Percentiles rank a stretch among this genome's conserved stretches.
These are phyloP conservation scores for Magallana gigas DNA, from an alignment of 1,140 invertebrate species.

Conservation along the genomic window DNA sequence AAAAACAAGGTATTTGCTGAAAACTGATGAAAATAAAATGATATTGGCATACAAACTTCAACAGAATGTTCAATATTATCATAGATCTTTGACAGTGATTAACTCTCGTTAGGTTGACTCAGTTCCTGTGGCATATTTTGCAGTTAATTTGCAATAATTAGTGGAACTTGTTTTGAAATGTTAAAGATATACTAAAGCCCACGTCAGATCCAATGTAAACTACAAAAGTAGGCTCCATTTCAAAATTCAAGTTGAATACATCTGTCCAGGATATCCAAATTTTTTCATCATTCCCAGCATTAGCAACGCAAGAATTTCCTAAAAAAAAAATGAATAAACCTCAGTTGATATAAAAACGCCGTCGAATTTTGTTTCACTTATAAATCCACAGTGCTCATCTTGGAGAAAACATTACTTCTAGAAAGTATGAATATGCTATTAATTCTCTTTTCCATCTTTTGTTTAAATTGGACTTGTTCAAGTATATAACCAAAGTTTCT, in stretches of 20 bases:
- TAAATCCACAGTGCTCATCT: too few species aligned
- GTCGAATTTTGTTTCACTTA: too few species aligned
- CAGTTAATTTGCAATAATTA: not conserved
- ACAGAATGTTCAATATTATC: too few species aligned
- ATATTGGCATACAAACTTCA: too few species aligned
- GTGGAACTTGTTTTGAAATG: not conserved
- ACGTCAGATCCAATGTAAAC: constrained; percentile 1
- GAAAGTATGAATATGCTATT: too few species aligned
- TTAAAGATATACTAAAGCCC: not conserved
- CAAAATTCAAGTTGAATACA: constrained; percentile 4
- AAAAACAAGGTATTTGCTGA: too few species aligned
- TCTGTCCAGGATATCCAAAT: constrained; percentile 28
- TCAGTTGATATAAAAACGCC: too few species aligned
- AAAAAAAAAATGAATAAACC: not conserved
- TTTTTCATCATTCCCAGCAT: not conserved
- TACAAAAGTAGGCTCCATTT: not conserved
- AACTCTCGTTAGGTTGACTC: not conserved
- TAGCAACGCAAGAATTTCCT: not conserved
- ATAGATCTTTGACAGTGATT: not conserved
- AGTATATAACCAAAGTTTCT: too few species aligned
- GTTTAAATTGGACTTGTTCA: too few species aligned
- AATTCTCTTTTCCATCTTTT: too few species aligned
- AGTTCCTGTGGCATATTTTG: not conserved
- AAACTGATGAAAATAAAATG: too few species aligned
- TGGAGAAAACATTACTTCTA: too few species aligned